phyloP scores from a whole-genome alignment of 2,888 invertebrate species.

The Peribatodes rhomboidaria region DNA sequence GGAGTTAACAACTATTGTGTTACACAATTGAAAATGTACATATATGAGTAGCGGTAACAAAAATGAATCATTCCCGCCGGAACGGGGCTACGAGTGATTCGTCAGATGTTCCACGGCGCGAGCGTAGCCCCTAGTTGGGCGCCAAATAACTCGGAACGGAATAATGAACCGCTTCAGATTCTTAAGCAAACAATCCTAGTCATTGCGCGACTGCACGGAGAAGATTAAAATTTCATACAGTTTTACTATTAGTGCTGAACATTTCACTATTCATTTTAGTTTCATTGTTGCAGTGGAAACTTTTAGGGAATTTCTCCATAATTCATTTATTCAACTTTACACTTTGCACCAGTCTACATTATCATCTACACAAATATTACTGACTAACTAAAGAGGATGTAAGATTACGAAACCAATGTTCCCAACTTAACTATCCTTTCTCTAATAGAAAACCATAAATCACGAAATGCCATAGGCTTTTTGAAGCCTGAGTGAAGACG shows the following conservation, averaged over 20 bases:
- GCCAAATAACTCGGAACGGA: constrained; percentile 76
- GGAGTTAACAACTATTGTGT: constrained; percentile 68
- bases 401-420: no score
- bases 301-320: not conserved
- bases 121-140: constrained; percentile 69
- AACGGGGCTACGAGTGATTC: constrained; percentile 65
- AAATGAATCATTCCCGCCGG: constrained; percentile 58
- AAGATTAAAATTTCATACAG: constrained; percentile 66
- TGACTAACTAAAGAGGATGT: no score
- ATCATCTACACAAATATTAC: no score
- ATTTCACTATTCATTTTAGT: constrained; percentile 4
- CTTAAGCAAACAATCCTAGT: constrained; percentile 71
- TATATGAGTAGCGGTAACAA: constrained; percentile 51
- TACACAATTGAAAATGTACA: constrained; percentile 51
- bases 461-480: no score
- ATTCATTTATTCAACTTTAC: no score
- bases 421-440: no score
- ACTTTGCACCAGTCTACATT: no score
- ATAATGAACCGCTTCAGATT: constrained; percentile 75
- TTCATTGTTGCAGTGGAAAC: not conserved
- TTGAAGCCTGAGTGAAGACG: no score
- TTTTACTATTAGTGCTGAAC: constrained; percentile 50
- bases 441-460: no score
- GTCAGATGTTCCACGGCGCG: constrained; percentile 65
- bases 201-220: constrained; percentile 63